Evolutionary conservation across 1,140 invertebrate genomes (phyloP).

Genomic region (Ceratosolen solmsi): DNA sequence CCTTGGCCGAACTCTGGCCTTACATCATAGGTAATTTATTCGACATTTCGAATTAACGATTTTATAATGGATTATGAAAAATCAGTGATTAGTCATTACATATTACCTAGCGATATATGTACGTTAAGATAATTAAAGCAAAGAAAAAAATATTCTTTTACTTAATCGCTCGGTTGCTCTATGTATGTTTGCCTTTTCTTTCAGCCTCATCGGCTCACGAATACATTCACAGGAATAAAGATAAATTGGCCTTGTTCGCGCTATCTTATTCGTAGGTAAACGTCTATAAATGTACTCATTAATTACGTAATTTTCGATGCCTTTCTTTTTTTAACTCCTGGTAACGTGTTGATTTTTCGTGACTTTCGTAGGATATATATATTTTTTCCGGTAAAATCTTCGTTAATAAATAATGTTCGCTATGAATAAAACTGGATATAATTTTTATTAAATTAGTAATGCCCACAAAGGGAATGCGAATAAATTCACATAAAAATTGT

Average conservation of each 20-base stretch:
- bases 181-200: neutral
- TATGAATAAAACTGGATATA: neutral
- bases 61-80: conserved; percentile 35
- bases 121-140: neutral
- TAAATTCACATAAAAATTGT: too few relatives aligned
- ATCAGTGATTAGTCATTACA: neutral
- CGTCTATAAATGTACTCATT: conserved; percentile 6
- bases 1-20: conserved; percentile 4
- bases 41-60: neutral
- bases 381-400: neutral
- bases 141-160: neutral
- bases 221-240: neutral
- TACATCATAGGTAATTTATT: conserved; percentile 16
- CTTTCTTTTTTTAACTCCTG: neutral
- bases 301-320: conserved; percentile 15
- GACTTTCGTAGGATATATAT: neutral
- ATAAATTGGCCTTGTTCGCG: conserved; percentile 25
- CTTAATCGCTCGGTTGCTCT: neutral
- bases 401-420: neutral
- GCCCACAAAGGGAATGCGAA: too few relatives aligned
- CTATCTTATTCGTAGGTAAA: conserved; percentile 27
- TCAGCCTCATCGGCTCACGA: neutral
- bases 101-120: neutral
- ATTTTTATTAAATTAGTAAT: too few relatives aligned
- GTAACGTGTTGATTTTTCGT: neutral